A percentile compares a stretch with the other conserved stretches of the same genome.
Conservation (phyloP, 1,140 invertebrate genomes). For the Lucilia cuprina region DNA sequence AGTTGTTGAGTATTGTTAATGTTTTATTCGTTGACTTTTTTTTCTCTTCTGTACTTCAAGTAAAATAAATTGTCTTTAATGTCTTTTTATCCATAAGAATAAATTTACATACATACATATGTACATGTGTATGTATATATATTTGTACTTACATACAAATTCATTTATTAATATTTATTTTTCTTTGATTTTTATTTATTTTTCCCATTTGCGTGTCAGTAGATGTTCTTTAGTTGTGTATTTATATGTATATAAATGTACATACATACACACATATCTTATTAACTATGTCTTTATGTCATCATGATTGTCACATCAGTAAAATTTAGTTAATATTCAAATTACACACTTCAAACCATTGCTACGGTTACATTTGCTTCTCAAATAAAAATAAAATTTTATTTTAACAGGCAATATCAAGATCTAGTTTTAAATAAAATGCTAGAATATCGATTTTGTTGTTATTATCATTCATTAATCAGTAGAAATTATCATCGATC, state of each 20-base stretch:
- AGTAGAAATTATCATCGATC: too few relatives aligned
- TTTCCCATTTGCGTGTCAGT: conserved; percentile 3
- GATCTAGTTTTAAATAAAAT: too few relatives aligned
- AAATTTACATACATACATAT: neutral
- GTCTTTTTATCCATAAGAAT: neutral
- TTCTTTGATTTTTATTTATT: conserved; percentile 13
- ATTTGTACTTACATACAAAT: neutral
- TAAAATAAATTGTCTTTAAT: neutral
- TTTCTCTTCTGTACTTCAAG: neutral
- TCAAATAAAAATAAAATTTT: too few relatives aligned
- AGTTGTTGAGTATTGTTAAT: neutral
- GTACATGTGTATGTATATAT: too few relatives aligned
- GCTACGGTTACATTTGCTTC: too few relatives aligned
- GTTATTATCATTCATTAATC: too few relatives aligned
- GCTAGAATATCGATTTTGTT: too few relatives aligned
- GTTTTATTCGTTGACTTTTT: neutral
- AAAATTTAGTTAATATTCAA: neutral
- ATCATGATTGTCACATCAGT: conserved; percentile 21
- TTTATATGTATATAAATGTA: too few relatives aligned
- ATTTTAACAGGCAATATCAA: too few relatives aligned
- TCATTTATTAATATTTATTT: neutral
- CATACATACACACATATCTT: too few relatives aligned
- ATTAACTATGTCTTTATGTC: neutral
- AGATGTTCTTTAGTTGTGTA: neutral
- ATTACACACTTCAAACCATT: neutral